These are phyloP conservation scores for Polymixis flavicincta DNA, from an alignment of 2,888 invertebrate genomes.

Conservation along the genomic window DNA sequence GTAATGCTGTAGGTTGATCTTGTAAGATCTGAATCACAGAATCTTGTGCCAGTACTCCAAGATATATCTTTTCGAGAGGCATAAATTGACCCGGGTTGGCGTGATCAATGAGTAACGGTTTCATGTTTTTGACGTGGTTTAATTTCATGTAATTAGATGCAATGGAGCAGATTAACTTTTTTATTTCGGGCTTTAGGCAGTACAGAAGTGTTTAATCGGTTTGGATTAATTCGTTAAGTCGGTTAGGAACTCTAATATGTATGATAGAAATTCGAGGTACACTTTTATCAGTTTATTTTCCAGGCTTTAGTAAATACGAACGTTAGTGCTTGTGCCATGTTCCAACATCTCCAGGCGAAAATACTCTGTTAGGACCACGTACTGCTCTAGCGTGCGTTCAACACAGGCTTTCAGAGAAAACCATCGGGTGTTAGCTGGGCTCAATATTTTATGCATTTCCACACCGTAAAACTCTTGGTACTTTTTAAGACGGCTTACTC, in stretches of 20 bases:
- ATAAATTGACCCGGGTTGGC: too few relatives aligned
- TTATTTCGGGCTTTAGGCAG: background rate
- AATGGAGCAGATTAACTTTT: background rate
- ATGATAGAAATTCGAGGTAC: background rate
- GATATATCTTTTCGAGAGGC: too few relatives aligned
- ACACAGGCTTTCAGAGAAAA: too few relatives aligned
- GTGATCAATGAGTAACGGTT: too few relatives aligned
- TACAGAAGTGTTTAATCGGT: background rate
- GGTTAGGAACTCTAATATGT: background rate
- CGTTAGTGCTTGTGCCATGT: conserved; percentile 3
- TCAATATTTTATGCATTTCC: too few relatives aligned
- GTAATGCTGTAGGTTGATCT: too few relatives aligned
- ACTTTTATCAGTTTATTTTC: background rate
- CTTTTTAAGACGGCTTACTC: too few relatives aligned
- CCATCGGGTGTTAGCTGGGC: too few relatives aligned
- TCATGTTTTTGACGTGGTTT: background rate
- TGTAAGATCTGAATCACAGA: too few relatives aligned
- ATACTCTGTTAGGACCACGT: background rate
- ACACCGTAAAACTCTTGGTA: too few relatives aligned
- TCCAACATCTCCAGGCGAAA: background rate
- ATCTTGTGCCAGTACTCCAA: too few relatives aligned
- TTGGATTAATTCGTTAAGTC: background rate
- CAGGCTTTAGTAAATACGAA: background rate
- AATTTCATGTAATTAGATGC: background rate
- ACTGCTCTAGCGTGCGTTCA: background rate